Evolutionary conservation across 2,888 invertebrate species (phyloP), one percentile per base, ranked within the genome.

Genomic region (Rhopalosiphum nymphaeae): DNA sequence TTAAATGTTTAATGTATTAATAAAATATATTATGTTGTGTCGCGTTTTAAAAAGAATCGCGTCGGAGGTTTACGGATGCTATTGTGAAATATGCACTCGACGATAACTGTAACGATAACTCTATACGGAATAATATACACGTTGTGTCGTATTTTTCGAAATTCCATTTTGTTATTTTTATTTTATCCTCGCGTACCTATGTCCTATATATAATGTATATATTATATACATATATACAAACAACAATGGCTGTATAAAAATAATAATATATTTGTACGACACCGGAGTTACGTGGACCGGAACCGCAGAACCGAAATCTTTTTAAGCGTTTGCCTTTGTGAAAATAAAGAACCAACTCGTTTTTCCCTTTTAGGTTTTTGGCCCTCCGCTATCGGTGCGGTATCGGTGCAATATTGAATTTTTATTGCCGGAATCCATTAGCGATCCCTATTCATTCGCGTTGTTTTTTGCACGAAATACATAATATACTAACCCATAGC

Each of bases 391-490:
- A 49, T 67, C 92, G 92, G 88, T 53, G 89, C 93, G 89, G 90
- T 91, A 94, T 94, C 93, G 93, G 93, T 90, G 90, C 93, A 94
- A 94, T 94, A 90, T 94, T 94, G 93, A 94, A 94, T 94, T 94
- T 94, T 94, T 94, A 94, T 94, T 90, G 93, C 93, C 61, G 57
- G 90, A 94, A 94, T 94, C 93, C 93, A 94, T 94, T 94, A 94
- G 93, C 86, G 90, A 94, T 94, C 93, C 90, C 93, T 94, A 94
- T 90, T 93, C 93, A 93, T 93, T 92, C 86, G 90, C 93, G 93
- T 93, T 93, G 93, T 93, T 93, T 93, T 93, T 93, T 93, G 25
- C 89, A 56, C 57, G 84, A 53, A 56, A 84, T 89, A 57, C 78
- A 29, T 57, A 78, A 93, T 61, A 53, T 88, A 92, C 84, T 13